A percentile compares a stretch with the other conserved stretches of the same genome.
phyloP scores from a whole-genome alignment of 2,888 invertebrate genomes.

The Cotesia congregata region DNA sequence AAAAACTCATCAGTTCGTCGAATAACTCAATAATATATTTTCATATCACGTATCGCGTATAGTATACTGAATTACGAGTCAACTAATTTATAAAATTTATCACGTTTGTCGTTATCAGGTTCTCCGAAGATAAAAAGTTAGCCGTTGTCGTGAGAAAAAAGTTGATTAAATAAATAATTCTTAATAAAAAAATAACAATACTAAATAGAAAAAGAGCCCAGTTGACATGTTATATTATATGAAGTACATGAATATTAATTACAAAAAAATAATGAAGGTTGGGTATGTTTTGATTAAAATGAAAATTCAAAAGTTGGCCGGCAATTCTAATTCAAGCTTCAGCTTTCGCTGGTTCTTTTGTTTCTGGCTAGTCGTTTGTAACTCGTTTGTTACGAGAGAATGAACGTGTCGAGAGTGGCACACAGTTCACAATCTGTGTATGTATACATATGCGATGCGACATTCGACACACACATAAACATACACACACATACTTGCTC shows the following conservation, averaged over 20 bases:
- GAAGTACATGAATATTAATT: not conserved
- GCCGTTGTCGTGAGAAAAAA: not conserved
- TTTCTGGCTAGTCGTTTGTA: slow-evolving; percentile 9
- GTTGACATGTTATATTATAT: not conserved
- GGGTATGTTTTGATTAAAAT: not conserved
- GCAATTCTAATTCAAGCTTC: not conserved
- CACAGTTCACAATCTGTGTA: not conserved
- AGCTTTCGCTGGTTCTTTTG: slow-evolving; percentile 13
- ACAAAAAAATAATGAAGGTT: not conserved
- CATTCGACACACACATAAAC: not conserved
- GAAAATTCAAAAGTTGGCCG: not conserved
- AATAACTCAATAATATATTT: not conserved
- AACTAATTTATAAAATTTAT: not conserved
- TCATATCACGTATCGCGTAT: not conserved
- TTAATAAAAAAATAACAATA: not conserved
- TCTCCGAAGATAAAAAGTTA: not conserved
- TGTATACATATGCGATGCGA: not conserved
- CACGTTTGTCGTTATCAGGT: not conserved
- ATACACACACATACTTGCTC: not conserved
- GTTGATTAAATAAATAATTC: not conserved
- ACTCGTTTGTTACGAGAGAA: slow-evolving; percentile 24
- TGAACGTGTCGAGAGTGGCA: slow-evolving; percentile 21
- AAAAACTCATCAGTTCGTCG: not conserved
- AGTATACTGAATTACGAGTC: not conserved
- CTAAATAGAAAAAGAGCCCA: not conserved